phyloP scores from a whole-genome alignment of 2,113 vertebrate species.

The Tychaedon coryphoeus region DNA sequence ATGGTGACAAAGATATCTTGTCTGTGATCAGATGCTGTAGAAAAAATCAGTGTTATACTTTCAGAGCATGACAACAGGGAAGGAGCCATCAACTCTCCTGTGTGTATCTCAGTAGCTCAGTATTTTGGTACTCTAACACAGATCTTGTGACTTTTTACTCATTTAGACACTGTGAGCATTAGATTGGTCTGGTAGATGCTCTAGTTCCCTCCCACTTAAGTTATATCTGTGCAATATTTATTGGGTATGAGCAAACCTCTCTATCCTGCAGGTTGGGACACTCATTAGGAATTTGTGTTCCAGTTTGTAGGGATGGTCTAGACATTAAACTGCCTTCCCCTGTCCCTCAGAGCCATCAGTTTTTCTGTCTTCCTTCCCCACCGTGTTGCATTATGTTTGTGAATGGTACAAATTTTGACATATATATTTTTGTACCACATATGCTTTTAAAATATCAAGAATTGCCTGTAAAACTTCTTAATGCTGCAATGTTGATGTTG shows the following conservation, averaged over 20 bases:
- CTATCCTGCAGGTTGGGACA: neutral
- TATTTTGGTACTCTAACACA: neutral
- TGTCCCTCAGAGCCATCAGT: neutral
- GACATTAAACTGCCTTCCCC: neutral
- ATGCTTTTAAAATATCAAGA: neutral
- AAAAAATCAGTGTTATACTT: neutral
- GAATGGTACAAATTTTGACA: neutral
- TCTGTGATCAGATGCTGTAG: neutral
- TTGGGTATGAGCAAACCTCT: neutral
- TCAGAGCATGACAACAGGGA: neutral
- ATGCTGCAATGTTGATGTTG: neutral
- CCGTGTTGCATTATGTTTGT: neutral
- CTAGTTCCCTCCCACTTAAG: neutral
- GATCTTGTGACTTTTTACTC: neutral
- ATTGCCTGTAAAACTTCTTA: neutral
- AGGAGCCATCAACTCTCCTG: neutral
- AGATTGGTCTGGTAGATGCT: neutral
- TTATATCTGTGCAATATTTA: neutral
- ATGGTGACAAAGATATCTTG: neutral
- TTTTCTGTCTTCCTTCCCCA: neutral
- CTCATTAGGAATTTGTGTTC: neutral
- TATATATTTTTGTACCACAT: neutral
- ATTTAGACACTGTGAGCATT: neutral
- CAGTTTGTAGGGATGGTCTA: neutral
- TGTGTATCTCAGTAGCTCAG: neutral